phyloP scores from a whole-genome alignment of 2,888 invertebrate species.

The Agonopterix subpropinquella region DNA sequence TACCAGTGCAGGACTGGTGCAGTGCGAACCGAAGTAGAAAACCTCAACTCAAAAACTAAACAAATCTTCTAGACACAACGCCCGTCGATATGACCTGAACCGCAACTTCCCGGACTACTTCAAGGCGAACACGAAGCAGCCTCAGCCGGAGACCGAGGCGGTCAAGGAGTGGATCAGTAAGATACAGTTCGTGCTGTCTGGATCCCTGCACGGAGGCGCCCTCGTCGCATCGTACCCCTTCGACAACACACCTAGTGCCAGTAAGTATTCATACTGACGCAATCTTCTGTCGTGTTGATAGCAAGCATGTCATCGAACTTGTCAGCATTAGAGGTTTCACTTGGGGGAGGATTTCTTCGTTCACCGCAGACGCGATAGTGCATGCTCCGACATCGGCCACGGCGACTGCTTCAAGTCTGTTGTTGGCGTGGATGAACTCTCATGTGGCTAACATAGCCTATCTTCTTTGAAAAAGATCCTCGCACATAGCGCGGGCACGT shows the following conservation, averaged over 20 bases:
- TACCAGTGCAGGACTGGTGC: too few species aligned
- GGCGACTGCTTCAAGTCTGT: too few species aligned
- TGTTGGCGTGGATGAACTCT: too few species aligned
- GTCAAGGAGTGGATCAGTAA: slow-evolving; percentile 96
- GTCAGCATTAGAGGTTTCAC: neutral
- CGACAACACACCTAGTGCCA: slow-evolving; percentile 95
- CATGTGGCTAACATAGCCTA: too few species aligned
- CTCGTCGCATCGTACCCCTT: slow-evolving; percentile 98
- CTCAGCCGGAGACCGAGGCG: slow-evolving; percentile 96
- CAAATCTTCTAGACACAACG: slow-evolving; percentile 80
- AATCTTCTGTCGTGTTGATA: neutral
- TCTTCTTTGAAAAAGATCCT: too few species aligned
- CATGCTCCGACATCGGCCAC: too few species aligned
- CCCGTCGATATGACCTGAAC: slow-evolving; percentile 92
- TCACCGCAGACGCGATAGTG: too few species aligned
- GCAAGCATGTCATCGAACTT: neutral
- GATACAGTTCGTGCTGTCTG: slow-evolving; percentile 95
- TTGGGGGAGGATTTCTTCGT: too few species aligned
- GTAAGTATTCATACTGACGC: slow-evolving; percentile 71
- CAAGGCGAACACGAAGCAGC: slow-evolving; percentile 89
- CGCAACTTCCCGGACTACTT: slow-evolving; percentile 98
- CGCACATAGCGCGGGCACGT: too few species aligned
- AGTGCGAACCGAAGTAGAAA: too few species aligned
- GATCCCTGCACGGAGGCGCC: slow-evolving; percentile 95
- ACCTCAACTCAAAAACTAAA: too few species aligned